Percentiles rank a stretch among this genome's conserved stretches.
Conservation (phyloP, 2,888 invertebrate genomes). For the Cyaniris semiargus region DNA sequence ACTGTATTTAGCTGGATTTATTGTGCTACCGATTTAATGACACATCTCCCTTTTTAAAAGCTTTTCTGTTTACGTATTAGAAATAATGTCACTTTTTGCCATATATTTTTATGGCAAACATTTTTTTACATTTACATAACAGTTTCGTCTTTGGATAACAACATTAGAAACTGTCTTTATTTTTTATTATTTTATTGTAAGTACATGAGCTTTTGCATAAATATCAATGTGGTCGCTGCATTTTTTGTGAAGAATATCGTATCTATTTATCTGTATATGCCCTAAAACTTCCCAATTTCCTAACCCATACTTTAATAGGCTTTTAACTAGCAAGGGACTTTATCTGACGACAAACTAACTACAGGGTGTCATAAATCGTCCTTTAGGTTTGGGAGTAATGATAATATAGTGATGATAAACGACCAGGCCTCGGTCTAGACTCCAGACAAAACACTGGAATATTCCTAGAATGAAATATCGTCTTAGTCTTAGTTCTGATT, state of each 20-base stretch:
- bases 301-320: no score
- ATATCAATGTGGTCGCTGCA: no score
- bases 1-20: constrained; percentile 3
- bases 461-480: neutral
- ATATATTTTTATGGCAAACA: neutral
- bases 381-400: constrained; percentile 5
- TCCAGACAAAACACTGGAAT: neutral
- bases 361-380: neutral
- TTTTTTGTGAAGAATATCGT: no score
- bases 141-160: no score
- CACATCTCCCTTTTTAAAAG: constrained; percentile 14
- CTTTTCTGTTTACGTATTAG: neutral
- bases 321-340: neutral
- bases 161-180: no score
- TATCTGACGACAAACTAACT: neutral
- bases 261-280: no score
- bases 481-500: neutral
- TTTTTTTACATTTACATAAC: neutral
- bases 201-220: no score
- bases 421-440: constrained; percentile 6
- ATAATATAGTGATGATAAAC: constrained; percentile 21
- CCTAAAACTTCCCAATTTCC: no score
- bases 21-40: constrained; percentile 22
- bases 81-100: neutral
- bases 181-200: no score